Conservation (phyloP, 2,797 vertebrate species). For the Potorous gilbertii region DNA sequence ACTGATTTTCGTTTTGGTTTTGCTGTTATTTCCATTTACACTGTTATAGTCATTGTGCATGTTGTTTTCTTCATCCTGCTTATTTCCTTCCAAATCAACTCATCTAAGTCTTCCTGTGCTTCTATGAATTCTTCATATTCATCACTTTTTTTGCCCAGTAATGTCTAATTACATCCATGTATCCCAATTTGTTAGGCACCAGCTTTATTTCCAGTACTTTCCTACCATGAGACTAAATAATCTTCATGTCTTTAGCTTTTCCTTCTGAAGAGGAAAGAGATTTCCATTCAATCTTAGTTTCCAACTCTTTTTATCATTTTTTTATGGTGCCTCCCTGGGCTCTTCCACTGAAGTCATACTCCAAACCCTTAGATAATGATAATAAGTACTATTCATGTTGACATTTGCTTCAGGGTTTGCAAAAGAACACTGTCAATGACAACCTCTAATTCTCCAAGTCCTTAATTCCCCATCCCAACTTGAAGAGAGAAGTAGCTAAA, state of each 20-base stretch:
- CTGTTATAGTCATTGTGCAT: background rate
- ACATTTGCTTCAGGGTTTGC: background rate
- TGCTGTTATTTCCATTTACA: background rate
- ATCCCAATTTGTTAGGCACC: background rate
- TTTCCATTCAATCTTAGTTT: background rate
- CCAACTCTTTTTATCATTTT: background rate
- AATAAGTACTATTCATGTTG: background rate
- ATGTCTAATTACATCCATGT: background rate
- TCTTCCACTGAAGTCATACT: background rate
- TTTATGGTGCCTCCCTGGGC: background rate
- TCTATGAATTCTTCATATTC: background rate
- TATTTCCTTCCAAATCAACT: background rate
- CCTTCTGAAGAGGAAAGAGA: background rate
- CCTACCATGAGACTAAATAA: background rate
- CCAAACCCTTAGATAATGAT: background rate
- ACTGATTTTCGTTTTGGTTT: background rate
- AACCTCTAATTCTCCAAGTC: background rate
- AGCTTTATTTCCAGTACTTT: background rate
- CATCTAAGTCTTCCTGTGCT: background rate
- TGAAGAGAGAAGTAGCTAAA: background rate
- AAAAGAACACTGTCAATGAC: background rate
- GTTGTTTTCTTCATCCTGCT: background rate
- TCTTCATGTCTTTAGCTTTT: background rate
- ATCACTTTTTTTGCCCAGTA: background rate
- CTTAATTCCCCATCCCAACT: background rate